A percentile compares a stretch with the other conserved stretches of the same genome.
phyloP scores from a whole-genome alignment of 2,113 vertebrate species.

The Toxotes jaculatrix region DNA sequence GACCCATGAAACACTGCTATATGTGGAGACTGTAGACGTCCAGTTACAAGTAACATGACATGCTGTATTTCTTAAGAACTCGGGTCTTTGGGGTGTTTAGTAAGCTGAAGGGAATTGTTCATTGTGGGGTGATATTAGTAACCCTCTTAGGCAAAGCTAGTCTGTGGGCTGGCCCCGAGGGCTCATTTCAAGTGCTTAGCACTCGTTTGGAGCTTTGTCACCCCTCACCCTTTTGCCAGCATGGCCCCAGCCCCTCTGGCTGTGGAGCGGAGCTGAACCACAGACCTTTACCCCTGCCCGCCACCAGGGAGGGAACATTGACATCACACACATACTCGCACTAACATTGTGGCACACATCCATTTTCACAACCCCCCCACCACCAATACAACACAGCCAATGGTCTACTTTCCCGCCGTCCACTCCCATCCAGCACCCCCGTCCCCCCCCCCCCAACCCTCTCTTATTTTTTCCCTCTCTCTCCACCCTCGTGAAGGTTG shows the following conservation, averaged over 20 bases:
- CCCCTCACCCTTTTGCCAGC: conserved; percentile 79
- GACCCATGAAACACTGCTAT: conserved; percentile 4
- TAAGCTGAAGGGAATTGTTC: conserved; percentile 74
- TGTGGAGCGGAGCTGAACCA: conserved; percentile 63
- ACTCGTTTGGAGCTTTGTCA: conserved; percentile 83
- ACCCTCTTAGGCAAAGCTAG: conserved; percentile 83
- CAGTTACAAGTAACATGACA: conserved; percentile 33
- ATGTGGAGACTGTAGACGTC: conserved; percentile 7
- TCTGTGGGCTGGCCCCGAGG: conserved; percentile 77
- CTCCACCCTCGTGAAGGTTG: conserved; percentile 75
- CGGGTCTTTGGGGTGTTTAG: conserved; percentile 57
- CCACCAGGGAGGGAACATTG: conserved; percentile 71
- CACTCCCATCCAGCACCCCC: conserved; percentile 61
- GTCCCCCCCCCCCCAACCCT: conserved; percentile 1
- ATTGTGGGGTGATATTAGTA: conserved; percentile 81
- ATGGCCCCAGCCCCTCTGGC: conserved; percentile 75
- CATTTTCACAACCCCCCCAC: conserved; percentile 56
- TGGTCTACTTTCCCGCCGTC: conserved; percentile 79
- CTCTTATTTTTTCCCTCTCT: conserved; percentile 52
- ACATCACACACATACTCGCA: conserved; percentile 65
- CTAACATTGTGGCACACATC: conserved; percentile 64
- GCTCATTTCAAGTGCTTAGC: conserved; percentile 83
- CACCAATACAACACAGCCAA: conserved; percentile 63
- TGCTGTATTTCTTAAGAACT: conserved; percentile 39
- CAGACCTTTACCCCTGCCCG: conserved; percentile 63